These are phyloP conservation scores for Heliangelus exortis DNA, from an alignment of 2,797 vertebrate genomes.

Conservation along the genomic window DNA sequence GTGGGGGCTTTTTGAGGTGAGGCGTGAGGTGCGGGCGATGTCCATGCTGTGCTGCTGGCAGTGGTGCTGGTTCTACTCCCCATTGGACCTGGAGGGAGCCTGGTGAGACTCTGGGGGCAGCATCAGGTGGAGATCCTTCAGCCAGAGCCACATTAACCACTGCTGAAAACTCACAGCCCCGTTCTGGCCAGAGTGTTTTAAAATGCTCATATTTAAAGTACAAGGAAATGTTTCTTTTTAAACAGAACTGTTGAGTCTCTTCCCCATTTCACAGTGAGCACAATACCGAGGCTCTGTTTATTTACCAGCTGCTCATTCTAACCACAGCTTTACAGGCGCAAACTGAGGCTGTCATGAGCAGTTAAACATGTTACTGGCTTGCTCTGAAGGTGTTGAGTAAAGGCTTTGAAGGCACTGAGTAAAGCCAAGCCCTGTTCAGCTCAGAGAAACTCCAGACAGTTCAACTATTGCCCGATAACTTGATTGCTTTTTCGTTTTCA, in stretches of 20 bases:
- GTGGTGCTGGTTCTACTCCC: rapidly evolving
- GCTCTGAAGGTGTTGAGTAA: not conserved
- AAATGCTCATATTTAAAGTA: not conserved
- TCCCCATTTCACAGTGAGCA: conserved; percentile 55
- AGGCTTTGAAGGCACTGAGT: not conserved
- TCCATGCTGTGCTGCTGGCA: rapidly evolving
- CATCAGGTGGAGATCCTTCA: rapidly evolving
- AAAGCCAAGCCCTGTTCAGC: not conserved
- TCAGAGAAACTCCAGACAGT: not conserved
- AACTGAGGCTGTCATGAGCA: not conserved
- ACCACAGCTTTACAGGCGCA: conserved; percentile 15
- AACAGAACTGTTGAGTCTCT: conserved; percentile 62
- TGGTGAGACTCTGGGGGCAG: not conserved
- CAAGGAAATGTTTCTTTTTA: conserved; percentile 50
- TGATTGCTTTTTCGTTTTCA: not conserved
- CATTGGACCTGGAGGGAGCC: rapidly evolving
- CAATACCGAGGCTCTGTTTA: conserved; percentile 17
- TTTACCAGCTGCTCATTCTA: conserved; percentile 22
- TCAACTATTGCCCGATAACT: not conserved
- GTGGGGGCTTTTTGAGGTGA: rapidly evolving
- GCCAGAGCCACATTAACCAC: not conserved
- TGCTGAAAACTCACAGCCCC: not conserved
- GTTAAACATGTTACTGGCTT: not conserved
- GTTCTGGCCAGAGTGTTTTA: not conserved
- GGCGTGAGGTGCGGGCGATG: rapidly evolving